Base-by-base conservation (phyloP, 37 sponge, comb jelly and placozoan species). In the Theonella swinhoei region DNA sequence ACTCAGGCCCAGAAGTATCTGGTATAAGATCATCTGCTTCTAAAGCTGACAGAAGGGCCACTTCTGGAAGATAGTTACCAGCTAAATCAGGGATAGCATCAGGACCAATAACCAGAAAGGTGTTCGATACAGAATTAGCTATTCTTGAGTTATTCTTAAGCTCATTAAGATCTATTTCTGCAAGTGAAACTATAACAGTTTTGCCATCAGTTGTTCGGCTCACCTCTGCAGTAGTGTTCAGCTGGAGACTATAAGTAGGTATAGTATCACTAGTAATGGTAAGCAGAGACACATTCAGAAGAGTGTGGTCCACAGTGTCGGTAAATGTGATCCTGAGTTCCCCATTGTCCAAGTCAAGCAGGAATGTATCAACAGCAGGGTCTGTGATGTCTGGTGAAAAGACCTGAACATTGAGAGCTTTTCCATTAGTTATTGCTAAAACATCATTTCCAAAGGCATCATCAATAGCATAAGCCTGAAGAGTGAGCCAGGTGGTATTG, bases 391-490 rank as follows among this genome's bases (percentile, higher is more conserved):
- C 96, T 22, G 82, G 78, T 32, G 40, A 65, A 70, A 84, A 95
- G 2, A 37, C 71, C 8, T 83, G 38, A 0, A 84, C 92, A 77
- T 58, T 63, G 0, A 96, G 40, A 14, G 90, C 97, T 67, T 89
- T 94, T 0, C 97, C 97, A 83, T 96, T 93, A 24, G 97, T 96
- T 40, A 96, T 86, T 30, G 97, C 97, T 31, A 94, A 72, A 0
- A 94, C 88, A 87, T 96, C 90, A 7, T 40, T 35, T 5, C 83
- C 90, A 84, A 84, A 76, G 4, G 77, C 68, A 74, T 91, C 94
- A 68, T 91, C 79, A 73, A 94, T 88, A 14, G 88, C 91, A 80
- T 81, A 96, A 26, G 97, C 97, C 58, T 94, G 94, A 34, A 96
- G 64, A 1, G 94, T 94, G 17, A 96, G 62, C 74, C 77, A 96